Conservation (phyloP, 2,113 vertebrate species). For the Gambusia holbrooki region DNA sequence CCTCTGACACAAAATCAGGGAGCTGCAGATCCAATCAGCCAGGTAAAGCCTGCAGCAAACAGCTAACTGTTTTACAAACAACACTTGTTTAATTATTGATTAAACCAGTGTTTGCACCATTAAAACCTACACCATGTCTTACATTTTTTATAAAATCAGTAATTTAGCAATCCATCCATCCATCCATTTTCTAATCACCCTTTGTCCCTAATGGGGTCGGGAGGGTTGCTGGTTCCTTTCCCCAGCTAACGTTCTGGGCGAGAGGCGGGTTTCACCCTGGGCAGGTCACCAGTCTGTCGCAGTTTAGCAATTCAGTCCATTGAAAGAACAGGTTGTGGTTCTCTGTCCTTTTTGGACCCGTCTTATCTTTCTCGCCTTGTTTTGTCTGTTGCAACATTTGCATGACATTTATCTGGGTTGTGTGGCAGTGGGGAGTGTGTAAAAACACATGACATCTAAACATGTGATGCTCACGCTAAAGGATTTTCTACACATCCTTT, state of each 20-base stretch:
- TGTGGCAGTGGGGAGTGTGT: neutral
- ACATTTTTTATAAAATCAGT: neutral
- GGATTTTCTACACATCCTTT: too few relatives aligned
- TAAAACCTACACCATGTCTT: neutral
- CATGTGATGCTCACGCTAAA: too few relatives aligned
- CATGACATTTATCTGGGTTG: neutral
- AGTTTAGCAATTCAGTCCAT: neutral
- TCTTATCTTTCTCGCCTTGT: neutral
- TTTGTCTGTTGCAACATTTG: neutral
- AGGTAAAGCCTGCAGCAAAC: neutral
- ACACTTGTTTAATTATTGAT: neutral
- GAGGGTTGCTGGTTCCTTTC: too few relatives aligned
- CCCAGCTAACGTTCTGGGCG: too few relatives aligned
- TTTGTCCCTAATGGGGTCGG: too few relatives aligned
- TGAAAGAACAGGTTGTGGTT: neutral
- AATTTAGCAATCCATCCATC: neutral
- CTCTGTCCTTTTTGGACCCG: neutral
- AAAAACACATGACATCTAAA: too few relatives aligned
- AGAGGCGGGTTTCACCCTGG: too few relatives aligned
- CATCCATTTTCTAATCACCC: too few relatives aligned
- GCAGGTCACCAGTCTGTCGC: too few relatives aligned
- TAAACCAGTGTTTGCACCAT: neutral
- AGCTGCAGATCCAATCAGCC: neutral
- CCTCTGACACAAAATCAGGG: neutral
- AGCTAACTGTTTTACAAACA: too few relatives aligned